Base-by-base conservation (phyloP, 64 coral and sea anemone genomes). In the Montipora cactus region DNA sequence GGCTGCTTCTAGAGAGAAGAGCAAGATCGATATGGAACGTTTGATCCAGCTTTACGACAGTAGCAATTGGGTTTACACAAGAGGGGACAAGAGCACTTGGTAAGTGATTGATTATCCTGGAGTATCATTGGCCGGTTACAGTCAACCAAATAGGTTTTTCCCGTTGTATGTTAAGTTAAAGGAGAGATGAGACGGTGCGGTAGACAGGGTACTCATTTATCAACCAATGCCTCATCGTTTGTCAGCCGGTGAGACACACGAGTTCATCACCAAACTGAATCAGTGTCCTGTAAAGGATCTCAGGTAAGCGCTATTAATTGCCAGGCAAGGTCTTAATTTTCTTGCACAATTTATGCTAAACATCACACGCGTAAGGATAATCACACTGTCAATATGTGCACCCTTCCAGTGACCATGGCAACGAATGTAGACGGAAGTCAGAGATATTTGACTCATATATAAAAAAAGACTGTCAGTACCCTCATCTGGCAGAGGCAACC, bases 111-210 rank as follows among this genome's bases (percentile, higher is more conserved):
- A 87, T 22, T 47, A 44, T 15, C 46, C 83, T 11, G 62, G 62
- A 49, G 83, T 47, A 2, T 87, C 68, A 15, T 12, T 87, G 2
- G 47, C 47, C 70, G 62, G 68, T 15, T 71, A 67, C 18, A 72
- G 62, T 18, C 83, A 87, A 47, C 83, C 62, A 7, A 87, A 71
- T 66, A 18, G 44, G 5, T 87, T 87, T 48, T 72, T 87, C 28
- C 83, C 83, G 2, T 71, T 87, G 48, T 87, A 87, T 16, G 64
- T 84, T 16, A 84, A 67, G 25, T 59, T 84, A 84, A 84, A 84
- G 21, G 81, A 84, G 66, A 19, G 81, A 7, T 61, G 61, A 45
- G 81, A 84, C 45, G 81, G 81, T 44, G 81, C 59, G 22, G 66
- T 84, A 11, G 81, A 84, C 58, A 22, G 81, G 23, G 9, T 84